phyloP scores from a whole-genome alignment of 2,113 vertebrate species.

The Pangasianodon hypophthalmus region DNA sequence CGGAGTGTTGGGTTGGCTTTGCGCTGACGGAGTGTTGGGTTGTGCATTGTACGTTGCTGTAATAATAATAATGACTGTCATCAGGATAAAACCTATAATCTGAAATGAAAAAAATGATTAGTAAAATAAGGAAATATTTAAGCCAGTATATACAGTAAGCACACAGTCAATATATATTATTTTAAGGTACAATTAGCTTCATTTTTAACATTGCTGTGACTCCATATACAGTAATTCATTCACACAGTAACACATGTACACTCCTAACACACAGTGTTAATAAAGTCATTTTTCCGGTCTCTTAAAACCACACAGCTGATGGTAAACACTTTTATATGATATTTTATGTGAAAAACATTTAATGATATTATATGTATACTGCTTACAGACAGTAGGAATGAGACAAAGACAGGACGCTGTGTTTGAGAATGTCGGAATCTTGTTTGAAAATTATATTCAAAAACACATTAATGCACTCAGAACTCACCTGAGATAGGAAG shows the following conservation, averaged over 20 bases:
- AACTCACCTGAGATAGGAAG: neutral
- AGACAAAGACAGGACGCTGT: neutral
- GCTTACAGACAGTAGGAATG: neutral
- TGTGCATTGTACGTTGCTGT: too few relatives aligned
- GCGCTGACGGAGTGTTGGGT: neutral
- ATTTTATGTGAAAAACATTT: neutral
- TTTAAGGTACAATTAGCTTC: neutral
- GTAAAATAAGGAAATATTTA: neutral
- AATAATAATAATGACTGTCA: fast-evolving
- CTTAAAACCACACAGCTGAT: too few relatives aligned
- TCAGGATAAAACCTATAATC: neutral
- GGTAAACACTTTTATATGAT: neutral
- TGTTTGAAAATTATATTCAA: neutral
- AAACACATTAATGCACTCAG: neutral
- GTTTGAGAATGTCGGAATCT: neutral
- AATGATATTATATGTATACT: neutral
- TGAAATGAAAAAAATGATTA: neutral
- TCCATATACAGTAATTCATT: too few relatives aligned
- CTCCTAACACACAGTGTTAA: too few relatives aligned
- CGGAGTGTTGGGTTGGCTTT: too few relatives aligned
- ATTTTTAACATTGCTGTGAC: too few relatives aligned
- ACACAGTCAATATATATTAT: neutral
- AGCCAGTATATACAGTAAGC: too few relatives aligned
- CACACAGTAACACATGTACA: too few relatives aligned
- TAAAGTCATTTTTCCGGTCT: too few relatives aligned